Percentiles rank a stretch among this genome's conserved stretches.
Conservation (phyloP, 2,113 vertebrate species). For the Tragelaphus scriptus region DNA sequence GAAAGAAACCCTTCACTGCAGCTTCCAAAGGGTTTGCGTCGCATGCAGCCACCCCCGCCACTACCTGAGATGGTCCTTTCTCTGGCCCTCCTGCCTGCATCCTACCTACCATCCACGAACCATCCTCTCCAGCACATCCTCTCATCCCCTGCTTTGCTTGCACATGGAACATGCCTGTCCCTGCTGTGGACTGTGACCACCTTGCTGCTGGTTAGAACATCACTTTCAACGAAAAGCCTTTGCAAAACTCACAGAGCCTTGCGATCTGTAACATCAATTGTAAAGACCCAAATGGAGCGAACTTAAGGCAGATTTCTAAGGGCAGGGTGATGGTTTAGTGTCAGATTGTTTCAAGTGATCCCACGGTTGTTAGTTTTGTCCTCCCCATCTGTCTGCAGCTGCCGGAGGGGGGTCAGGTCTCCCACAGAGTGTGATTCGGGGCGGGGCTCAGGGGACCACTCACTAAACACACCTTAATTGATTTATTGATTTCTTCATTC, state of each 20-base stretch:
- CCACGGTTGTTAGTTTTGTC: neutral
- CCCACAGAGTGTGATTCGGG: neutral
- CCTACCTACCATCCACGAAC: neutral
- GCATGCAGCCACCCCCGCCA: neutral
- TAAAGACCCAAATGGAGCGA: neutral
- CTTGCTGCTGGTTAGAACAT: neutral
- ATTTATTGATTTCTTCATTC: constrained; percentile 21
- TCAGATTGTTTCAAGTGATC: neutral
- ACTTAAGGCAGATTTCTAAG: neutral
- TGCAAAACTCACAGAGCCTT: neutral
- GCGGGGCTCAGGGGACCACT: neutral
- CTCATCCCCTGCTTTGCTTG: neutral
- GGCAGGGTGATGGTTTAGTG: neutral
- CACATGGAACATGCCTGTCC: accelerated
- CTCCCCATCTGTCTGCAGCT: neutral
- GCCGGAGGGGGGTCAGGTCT: neutral
- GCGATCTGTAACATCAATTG: neutral
- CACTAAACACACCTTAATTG: neutral
- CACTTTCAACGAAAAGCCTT: neutral
- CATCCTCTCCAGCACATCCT: neutral
- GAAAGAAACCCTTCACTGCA: neutral
- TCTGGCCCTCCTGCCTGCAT: neutral
- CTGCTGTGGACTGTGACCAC: neutral
- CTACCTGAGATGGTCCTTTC: neutral
- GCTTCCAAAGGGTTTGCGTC: neutral